Conservation (phyloP, 2,797 vertebrate genomes). For the Hemibagrus guttatus region DNA sequence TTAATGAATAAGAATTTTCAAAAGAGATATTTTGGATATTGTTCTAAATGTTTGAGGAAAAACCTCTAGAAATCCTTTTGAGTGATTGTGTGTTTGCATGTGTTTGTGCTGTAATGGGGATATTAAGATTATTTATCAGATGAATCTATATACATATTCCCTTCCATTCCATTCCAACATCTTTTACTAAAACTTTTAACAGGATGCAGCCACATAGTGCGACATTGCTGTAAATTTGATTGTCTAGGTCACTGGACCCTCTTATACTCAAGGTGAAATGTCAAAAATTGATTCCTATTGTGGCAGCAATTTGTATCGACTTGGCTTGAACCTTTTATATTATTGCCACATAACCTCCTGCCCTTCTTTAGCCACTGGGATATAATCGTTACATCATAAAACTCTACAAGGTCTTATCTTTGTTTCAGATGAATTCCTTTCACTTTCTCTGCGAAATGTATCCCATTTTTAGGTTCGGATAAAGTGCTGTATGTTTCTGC, state of each 20-base stretch:
- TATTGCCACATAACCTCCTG: constrained; percentile 37
- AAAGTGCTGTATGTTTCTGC: constrained; percentile 41
- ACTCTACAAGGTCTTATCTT: constrained; percentile 46
- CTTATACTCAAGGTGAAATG: constrained; percentile 73
- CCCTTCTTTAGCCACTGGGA: constrained; percentile 43
- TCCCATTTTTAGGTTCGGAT: constrained; percentile 49
- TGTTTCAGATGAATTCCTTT: constrained; percentile 40
- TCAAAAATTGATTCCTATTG: constrained; percentile 76
- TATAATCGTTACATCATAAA: constrained; percentile 62
- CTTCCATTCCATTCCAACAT: constrained; percentile 60
- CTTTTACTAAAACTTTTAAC: constrained; percentile 71
- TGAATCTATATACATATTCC: not conserved
- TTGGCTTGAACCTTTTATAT: constrained; percentile 54
- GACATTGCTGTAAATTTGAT: constrained; percentile 70
- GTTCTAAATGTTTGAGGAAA: not conserved
- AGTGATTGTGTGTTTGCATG: not conserved
- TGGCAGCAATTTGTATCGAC: constrained; percentile 71
- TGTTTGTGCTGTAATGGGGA: not conserved
- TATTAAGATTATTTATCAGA: not conserved
- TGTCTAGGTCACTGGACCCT: constrained; percentile 70
- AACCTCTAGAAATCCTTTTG: no score
- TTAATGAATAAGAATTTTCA: not conserved
- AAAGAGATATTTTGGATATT: not conserved
- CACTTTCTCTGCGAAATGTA: constrained; percentile 16
- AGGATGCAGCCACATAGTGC: constrained; percentile 59